Conservation (phyloP, 2,797 vertebrate genomes). For the Gymnoscopelus microlampas region DNA sequence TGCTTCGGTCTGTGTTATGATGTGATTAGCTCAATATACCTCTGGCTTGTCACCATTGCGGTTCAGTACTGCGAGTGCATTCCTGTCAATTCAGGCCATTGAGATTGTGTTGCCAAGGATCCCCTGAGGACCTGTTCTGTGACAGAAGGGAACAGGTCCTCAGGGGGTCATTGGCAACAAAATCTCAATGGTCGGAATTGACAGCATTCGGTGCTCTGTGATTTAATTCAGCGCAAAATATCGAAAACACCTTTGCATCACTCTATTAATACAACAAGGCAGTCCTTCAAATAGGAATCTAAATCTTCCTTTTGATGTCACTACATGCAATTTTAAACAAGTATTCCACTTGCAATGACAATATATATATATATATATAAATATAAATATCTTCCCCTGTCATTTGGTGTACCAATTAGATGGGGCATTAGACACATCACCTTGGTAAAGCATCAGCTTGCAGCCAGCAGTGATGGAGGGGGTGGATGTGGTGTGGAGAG, state of each 20-base stretch:
- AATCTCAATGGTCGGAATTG: too few species aligned
- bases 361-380: background rate
- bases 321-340: conserved; percentile 8
- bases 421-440: conserved; percentile 17
- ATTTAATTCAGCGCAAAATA: background rate
- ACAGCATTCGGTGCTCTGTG: too few species aligned
- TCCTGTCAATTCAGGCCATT: conserved; percentile 10
- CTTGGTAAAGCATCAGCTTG: conserved; percentile 43
- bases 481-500: conserved; percentile 28
- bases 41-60: background rate
- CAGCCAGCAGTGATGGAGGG: conserved; percentile 13
- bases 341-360: background rate
- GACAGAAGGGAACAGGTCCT: background rate
- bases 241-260: background rate
- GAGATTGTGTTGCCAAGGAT: conserved; percentile 13
- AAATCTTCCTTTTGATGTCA: conserved; percentile 9
- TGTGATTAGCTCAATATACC: conserved; percentile 30
- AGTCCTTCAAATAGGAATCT: background rate
- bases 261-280: background rate
- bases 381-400: conserved; percentile 3
- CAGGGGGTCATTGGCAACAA: too few species aligned
- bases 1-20: conserved; percentile 12
- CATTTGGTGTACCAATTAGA: conserved; percentile 2
- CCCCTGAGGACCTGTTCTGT: background rate
- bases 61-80: background rate